Evolutionary conservation across 92 coral and sea anemone genomes (phyloP), one percentile per base, ranked within the genome.

Genomic region (Epizoanthus stellaris): DNA sequence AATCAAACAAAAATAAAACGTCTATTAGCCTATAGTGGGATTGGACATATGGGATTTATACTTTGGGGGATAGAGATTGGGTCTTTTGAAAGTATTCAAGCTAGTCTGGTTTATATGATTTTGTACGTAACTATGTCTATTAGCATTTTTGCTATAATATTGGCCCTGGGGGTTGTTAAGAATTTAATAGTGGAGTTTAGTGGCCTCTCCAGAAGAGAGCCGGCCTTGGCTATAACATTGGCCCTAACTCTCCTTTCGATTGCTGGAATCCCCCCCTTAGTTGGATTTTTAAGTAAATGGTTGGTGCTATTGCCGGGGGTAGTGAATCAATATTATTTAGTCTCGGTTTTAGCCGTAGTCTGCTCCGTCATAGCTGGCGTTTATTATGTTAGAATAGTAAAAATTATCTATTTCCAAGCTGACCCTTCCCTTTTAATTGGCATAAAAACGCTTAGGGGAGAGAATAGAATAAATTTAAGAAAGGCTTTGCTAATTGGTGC

Each of bases 261-360:
- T 72, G 95, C 95, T 5, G 95, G 95, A 54, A 75, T 92, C 42
- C 95, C 95, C 82, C 95, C 95, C 68, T 90, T 92, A 73, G 84
- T 87, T 67, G 95, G 95, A 82, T 92, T 92, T 90, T 92, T 87
- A 77, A 91, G 89, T 84, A 92, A 92, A 66, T 92, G 95, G 91
- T 85, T 85, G 76, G 82, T 92, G 74, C 67, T 92, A 80, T 90
- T 90, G 67, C 87, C 93, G 67, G 93, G 91, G 19, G 86, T 92
- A 47, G 87, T 81, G 17, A 36, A 84, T 80, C 80, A 81, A 64
- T 90, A 87, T 81, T 90, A 87, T 82, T 85, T 87, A 67, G 82
- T 87, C 70, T 90, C 90, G 76, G 39, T 87, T 76, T 76, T 92
- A 67, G 95, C 95, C 42, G 90, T 92, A 67, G 66, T 92, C 71